A percentile compares a stretch with the other conserved stretches of the same genome.
Conservation (phyloP, 2,797 vertebrate genomes). For the Phyllotis vaccarum region DNA sequence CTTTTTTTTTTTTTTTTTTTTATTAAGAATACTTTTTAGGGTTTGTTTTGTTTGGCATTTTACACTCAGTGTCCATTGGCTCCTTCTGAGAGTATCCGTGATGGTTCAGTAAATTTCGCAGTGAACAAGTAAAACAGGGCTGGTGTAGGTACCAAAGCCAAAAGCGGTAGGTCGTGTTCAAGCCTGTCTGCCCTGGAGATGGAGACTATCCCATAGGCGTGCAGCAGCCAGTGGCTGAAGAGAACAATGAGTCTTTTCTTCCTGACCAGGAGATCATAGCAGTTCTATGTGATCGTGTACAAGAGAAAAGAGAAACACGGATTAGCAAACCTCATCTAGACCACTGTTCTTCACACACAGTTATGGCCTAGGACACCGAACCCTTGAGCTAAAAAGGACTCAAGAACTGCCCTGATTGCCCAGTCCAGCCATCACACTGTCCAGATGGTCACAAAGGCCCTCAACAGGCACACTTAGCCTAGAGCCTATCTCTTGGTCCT, state of each 20-base stretch:
- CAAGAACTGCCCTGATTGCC: not conserved
- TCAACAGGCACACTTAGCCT: not conserved
- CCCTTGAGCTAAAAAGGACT: not conserved
- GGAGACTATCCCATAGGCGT: conserved; percentile 98
- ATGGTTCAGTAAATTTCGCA: conserved; percentile 97
- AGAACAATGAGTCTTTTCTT: conserved; percentile 98
- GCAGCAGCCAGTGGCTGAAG: conserved; percentile 98
- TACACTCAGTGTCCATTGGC: conserved; percentile 93
- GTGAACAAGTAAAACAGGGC: conserved; percentile 97
- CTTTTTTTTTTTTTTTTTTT: conserved; percentile 50
- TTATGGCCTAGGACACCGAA: not conserved
- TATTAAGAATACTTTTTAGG: conserved; percentile 8
- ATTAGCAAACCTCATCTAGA: conserved; percentile 35
- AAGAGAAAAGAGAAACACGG: conserved; percentile 56
- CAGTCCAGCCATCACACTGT: not conserved
- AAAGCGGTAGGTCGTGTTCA: conserved; percentile 94
- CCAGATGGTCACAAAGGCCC: not conserved
- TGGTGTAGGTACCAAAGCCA: conserved; percentile 96
- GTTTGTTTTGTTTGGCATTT: conserved; percentile 15
- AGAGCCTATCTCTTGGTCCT: not conserved
- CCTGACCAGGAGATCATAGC: conserved; percentile 95
- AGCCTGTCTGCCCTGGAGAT: conserved; percentile 97
- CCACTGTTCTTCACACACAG: conserved; percentile 1
- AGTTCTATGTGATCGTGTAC: conserved; percentile 88
- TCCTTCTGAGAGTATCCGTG: conserved; percentile 95